phyloP scores from a whole-genome alignment of 2,113 vertebrate species.

The Dicerorhinus sumatrensis region DNA sequence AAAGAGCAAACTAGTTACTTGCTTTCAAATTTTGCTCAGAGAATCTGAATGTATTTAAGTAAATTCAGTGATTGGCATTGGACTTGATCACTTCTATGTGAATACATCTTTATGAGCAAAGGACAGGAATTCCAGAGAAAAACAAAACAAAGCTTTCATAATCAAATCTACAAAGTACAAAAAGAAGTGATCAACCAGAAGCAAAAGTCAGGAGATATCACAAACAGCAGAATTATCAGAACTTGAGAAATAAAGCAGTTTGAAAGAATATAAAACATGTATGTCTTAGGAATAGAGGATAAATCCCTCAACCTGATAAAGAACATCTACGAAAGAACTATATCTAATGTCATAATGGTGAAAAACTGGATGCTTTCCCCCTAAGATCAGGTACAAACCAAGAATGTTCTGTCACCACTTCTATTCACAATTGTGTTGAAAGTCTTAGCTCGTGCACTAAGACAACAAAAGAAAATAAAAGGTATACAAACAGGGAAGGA shows the following conservation, averaged over 20 bases:
- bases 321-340: not conserved
- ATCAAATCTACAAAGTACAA: slow-evolving; percentile 38
- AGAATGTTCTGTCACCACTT: not conserved
- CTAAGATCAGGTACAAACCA: not conserved
- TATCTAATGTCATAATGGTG: not conserved
- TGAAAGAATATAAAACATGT: not conserved
- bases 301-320: not conserved
- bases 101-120: not conserved
- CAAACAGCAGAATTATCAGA: not conserved
- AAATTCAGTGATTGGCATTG: not conserved
- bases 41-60: not conserved
- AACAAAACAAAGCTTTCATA: not conserved
- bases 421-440: not conserved
- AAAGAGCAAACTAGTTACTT: not conserved
- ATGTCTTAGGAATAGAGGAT: not conserved
- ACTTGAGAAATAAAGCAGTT: not conserved
- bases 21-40: slow-evolving; percentile 7
- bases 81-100: not conserved
- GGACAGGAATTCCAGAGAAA: not conserved
- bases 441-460: not conserved
- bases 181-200: not conserved
- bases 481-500: not conserved
- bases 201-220: not conserved
- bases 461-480: not conserved
- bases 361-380: not conserved